Base-by-base conservation (phyloP, 2,888 invertebrate genomes). In the Parnassius mnemosyne region DNA sequence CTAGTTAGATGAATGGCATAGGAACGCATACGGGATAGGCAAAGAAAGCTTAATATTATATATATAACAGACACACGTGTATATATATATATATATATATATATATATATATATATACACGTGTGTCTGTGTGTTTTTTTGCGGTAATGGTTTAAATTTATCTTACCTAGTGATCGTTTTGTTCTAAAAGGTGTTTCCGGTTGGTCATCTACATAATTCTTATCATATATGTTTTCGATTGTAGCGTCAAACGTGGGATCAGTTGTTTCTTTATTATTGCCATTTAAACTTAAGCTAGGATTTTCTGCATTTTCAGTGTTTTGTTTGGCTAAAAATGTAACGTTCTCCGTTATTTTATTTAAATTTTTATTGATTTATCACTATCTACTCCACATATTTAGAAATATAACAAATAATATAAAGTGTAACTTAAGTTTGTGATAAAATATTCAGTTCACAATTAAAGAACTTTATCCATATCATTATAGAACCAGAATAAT, bases 141-240 rank as follows among this genome's bases (percentile, higher is more conserved):
- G 25, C 25, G 3, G 25, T 25, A 25, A 25, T 25, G 25, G 7
- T 34, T 34, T 34, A 34, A 7, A 34, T 34, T 34, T 34, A 63
- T 10, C 67, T 76, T 71, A 87, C 87, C 84, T 64, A 81, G 71
- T 50, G 88, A 86, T 66, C 89, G 68, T 64, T 86, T 89, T 10
- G 74, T 84, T 70, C 88, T 80, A 42, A 81, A 82, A 0, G 60
- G 52, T 0, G 63, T 58, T 10, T 71, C 69, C 0, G 79, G 74
- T 1, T 78, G 77, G 11, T 70, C 77, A 3, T 73, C 72, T 13
- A 75, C 76, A 2, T 70, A 72, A 0, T 71, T 69, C 1, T 75
- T 75, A 3, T 77, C 74, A 12, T 71, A 65, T 11, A 64, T 52
- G 9, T 61, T 49, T 42, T 69, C 67, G 12, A 16, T 10, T 25